A percentile compares a stretch with the other conserved stretches of the same genome.
phyloP scores from a whole-genome alignment of 2,113 vertebrate species.

The Ophthalmolycus amberensis region DNA sequence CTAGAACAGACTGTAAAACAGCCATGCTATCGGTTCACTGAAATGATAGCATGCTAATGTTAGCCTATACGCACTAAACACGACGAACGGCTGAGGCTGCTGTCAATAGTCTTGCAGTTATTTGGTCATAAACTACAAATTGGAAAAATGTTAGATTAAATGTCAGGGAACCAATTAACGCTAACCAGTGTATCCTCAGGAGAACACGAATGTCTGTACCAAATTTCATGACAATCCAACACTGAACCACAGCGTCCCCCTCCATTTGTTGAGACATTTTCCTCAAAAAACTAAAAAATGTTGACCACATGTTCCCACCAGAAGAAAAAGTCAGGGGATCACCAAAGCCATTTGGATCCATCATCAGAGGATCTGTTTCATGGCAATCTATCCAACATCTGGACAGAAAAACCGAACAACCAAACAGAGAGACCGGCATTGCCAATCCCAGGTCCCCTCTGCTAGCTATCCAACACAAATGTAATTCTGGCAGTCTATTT shows the following conservation, averaged over 20 bases:
- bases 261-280: background rate
- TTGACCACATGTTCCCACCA: background rate
- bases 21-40: too few species aligned
- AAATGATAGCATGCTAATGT: background rate
- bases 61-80: background rate
- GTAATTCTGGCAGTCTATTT: background rate
- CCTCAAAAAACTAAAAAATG: background rate
- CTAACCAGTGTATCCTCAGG: background rate
- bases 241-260: background rate
- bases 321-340: background rate
- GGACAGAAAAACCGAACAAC: background rate
- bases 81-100: background rate
- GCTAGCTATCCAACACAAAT: background rate
- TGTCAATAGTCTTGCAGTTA: background rate
- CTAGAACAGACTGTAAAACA: too few species aligned
- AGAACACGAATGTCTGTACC: background rate
- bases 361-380: background rate
- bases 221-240: background rate
- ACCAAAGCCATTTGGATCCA: background rate
- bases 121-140: too few species aligned
- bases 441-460: background rate
- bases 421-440: background rate
- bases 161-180: background rate
- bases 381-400: background rate
- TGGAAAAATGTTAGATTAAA: background rate